Conservation (phyloP, 2,113 vertebrate genomes). For the Psilopsiagon aurifrons region DNA sequence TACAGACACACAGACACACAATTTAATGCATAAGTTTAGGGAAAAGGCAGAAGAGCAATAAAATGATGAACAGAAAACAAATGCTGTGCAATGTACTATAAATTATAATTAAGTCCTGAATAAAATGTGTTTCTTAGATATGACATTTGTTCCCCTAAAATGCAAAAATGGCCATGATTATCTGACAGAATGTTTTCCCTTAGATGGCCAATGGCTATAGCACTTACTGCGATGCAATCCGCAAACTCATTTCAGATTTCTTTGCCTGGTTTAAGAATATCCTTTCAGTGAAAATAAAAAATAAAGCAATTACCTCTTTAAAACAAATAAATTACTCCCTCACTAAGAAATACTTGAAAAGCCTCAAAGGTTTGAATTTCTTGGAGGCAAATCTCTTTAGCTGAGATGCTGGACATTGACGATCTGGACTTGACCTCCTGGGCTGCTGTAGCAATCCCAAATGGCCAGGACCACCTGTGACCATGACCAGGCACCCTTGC, state of each 20-base stretch:
- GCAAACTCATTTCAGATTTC: slow-evolving; percentile 44
- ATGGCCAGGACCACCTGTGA: accelerated
- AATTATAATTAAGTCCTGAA: slow-evolving; percentile 61
- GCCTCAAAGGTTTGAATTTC: slow-evolving; percentile 6
- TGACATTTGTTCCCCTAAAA: slow-evolving; percentile 66
- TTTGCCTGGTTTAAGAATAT: slow-evolving; percentile 49
- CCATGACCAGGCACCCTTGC: not conserved
- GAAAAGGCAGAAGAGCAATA: slow-evolving; percentile 52
- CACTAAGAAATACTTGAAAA: not conserved
- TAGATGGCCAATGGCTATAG: slow-evolving; percentile 37
- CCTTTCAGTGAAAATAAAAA: not conserved
- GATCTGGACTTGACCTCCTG: not conserved
- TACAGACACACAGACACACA: slow-evolving; percentile 23
- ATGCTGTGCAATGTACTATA: slow-evolving; percentile 62
- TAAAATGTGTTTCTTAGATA: slow-evolving; percentile 58
- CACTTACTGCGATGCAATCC: slow-evolving; percentile 31
- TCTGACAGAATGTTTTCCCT: slow-evolving; percentile 46
- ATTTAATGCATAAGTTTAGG: slow-evolving; percentile 39
- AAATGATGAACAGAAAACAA: slow-evolving; percentile 59
- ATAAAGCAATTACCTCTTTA: slow-evolving; percentile 55
- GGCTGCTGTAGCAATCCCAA: not conserved
- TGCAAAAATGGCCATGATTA: slow-evolving; percentile 51
- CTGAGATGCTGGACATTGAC: not conserved
- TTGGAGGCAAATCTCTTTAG: not conserved
- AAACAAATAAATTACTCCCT: slow-evolving; percentile 10